Evolutionary conservation across 2,113 vertebrate genomes (phyloP).

Genomic region (Antechinus stuartii): DNA sequence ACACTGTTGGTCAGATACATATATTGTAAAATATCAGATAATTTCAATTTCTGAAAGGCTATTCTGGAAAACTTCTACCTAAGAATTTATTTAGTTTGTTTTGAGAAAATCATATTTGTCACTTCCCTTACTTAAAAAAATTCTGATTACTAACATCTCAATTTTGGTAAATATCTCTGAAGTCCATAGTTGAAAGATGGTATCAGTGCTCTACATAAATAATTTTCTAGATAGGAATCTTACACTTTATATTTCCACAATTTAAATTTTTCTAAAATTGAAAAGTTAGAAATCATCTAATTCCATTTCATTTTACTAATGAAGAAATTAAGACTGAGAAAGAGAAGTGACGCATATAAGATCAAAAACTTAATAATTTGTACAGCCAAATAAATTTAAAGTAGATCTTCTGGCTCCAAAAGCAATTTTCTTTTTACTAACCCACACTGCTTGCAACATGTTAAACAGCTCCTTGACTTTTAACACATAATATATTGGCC

Average conservation of each 20-base stretch:
- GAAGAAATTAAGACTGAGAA: neutral
- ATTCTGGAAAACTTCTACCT: slow-evolving; percentile 36
- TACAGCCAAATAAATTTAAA: neutral
- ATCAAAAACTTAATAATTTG: neutral
- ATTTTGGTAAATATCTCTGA: slow-evolving; percentile 44
- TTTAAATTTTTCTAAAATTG: neutral
- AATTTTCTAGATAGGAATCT: slow-evolving; percentile 17
- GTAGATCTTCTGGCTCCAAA: neutral
- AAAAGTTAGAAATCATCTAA: neutral
- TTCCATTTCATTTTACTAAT: neutral
- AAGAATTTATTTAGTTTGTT: slow-evolving; percentile 26
- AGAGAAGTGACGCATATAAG: neutral
- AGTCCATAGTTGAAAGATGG: slow-evolving; percentile 48
- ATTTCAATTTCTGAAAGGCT: slow-evolving; percentile 45
- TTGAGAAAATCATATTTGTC: slow-evolving; percentile 38
- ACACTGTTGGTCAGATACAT: neutral
- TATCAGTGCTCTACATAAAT: slow-evolving; percentile 26
- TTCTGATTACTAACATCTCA: slow-evolving; percentile 8
- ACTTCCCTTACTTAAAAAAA: slow-evolving; percentile 14
- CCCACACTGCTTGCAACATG: neutral
- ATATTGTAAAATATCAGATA: slow-evolving; percentile 45
- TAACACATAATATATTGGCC: neutral
- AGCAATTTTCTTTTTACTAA: neutral
- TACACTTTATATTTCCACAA: neutral
- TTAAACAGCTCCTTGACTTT: neutral